Percentiles rank a stretch among this genome's conserved stretches.
These are phyloP conservation scores for Mellilla xanthometata DNA, from an alignment of 2,888 invertebrate species.

Conservation along the genomic window DNA sequence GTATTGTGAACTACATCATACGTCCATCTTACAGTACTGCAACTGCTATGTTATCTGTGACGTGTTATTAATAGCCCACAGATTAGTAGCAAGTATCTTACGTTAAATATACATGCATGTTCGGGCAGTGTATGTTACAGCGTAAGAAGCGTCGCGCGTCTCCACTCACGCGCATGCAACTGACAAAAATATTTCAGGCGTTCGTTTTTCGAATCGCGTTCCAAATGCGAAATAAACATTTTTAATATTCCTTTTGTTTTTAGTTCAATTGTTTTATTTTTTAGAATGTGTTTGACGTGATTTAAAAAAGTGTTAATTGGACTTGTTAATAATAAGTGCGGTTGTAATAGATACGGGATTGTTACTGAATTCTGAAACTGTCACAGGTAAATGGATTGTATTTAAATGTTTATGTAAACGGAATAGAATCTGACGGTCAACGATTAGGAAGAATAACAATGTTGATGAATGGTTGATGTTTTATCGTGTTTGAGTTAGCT, in stretches of 20 bases:
- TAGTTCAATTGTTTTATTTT: neutral
- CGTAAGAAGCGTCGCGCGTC: neutral
- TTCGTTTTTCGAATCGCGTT: too few species aligned
- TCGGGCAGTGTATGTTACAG: neutral
- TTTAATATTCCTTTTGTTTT: neutral
- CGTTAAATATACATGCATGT: neutral
- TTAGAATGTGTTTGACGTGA: too few species aligned
- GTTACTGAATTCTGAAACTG: constrained; percentile 1
- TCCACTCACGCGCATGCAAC: too few species aligned
- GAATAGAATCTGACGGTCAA: too few species aligned
- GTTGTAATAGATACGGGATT: neutral
- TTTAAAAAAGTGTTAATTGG: neutral
- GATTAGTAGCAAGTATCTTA: constrained; percentile 9
- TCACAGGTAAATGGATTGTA: constrained; percentile 3
- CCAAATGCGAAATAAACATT: neutral
- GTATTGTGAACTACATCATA: neutral
- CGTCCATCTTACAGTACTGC: constrained; percentile 3
- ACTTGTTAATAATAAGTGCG: neutral
- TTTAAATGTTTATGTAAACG: neutral
- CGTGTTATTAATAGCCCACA: constrained; percentile 13
- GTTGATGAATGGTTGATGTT: too few species aligned
- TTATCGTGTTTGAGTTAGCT: too few species aligned
- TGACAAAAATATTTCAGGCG: too few species aligned
- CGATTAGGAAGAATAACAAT: too few species aligned
- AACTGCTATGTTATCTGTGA: constrained; percentile 3